Evolutionary conservation across 2,113 vertebrate species (phyloP).

Genomic region (Hippocampus guttulatus): DNA sequence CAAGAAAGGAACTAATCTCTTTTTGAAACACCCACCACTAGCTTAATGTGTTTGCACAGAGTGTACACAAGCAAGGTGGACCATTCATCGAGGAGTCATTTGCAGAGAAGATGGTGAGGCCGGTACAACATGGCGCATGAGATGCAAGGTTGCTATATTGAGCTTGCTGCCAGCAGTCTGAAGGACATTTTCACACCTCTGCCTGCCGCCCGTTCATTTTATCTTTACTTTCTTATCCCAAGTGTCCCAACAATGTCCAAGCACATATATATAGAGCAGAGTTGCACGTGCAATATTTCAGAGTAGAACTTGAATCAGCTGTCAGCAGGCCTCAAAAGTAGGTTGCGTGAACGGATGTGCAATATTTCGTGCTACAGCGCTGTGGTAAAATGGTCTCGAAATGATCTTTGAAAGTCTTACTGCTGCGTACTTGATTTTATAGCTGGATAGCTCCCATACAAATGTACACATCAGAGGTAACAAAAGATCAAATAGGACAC

Average conservation of each 20-base stretch:
- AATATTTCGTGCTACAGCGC: not conserved
- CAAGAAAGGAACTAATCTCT: conserved; percentile 26
- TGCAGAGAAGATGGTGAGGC: conserved; percentile 27
- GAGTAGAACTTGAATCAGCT: not conserved
- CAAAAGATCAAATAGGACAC: too few relatives aligned
- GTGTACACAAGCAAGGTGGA: conserved; percentile 43
- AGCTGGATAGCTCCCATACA: too few relatives aligned
- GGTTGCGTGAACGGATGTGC: conserved; percentile 12
- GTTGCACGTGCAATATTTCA: not conserved
- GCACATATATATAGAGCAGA: conserved; percentile 16
- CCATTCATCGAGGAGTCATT: conserved; percentile 31
- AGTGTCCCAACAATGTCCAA: conserved; percentile 9
- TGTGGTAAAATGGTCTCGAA: conserved; percentile 22
- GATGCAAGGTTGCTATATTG: conserved; percentile 29
- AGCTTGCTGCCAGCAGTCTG: conserved; percentile 27
- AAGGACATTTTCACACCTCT: conserved; percentile 2
- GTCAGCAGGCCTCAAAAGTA: conserved; percentile 8
- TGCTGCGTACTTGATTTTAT: too few relatives aligned
- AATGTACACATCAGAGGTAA: too few relatives aligned
- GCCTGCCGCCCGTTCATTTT: conserved; percentile 11
- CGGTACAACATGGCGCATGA: conserved; percentile 17
- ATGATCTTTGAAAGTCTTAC: conserved; percentile 20
- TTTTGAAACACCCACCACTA: conserved; percentile 30
- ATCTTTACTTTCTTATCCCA: conserved; percentile 8
- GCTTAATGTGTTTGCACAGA: conserved; percentile 49